phyloP scores from a whole-genome alignment of 2,113 vertebrate genomes.

The Hiodon alosoides region DNA sequence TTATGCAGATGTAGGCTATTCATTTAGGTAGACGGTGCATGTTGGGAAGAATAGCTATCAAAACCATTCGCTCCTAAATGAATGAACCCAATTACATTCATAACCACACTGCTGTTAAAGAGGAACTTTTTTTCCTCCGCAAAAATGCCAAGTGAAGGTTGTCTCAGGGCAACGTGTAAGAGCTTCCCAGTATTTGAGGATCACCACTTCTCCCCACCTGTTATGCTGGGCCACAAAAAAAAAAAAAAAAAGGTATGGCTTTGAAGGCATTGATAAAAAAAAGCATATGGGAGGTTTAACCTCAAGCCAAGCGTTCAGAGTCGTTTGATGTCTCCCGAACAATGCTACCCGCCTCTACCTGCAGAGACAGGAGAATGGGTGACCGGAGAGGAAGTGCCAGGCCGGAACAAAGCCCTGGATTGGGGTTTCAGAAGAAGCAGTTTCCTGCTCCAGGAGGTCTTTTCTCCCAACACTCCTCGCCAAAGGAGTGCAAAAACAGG shows the following conservation, averaged over 20 bases:
- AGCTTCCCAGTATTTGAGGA: neutral
- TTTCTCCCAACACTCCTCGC: too few relatives aligned
- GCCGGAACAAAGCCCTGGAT: too few relatives aligned
- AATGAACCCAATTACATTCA: too few relatives aligned
- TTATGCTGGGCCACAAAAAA: constrained; percentile 27
- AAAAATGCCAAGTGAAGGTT: neutral
- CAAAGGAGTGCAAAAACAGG: too few relatives aligned
- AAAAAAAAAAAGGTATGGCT: constrained; percentile 6
- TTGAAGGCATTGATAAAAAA: constrained; percentile 32
- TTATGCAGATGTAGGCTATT: neutral
- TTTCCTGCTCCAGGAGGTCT: too few relatives aligned
- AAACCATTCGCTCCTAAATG: too few relatives aligned
- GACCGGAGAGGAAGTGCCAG: too few relatives aligned
- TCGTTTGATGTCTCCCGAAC: constrained; percentile 38
- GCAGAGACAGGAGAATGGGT: neutral
- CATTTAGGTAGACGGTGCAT: neutral
- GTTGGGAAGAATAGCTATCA: neutral
- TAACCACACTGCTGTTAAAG: too few relatives aligned
- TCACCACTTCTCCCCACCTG: constrained; percentile 17
- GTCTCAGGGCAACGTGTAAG: constrained; percentile 24
- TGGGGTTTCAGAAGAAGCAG: too few relatives aligned
- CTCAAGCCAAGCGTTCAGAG: constrained; percentile 23
- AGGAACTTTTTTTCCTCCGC: neutral
- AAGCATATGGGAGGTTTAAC: constrained; percentile 41
- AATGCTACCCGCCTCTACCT: constrained; percentile 32